These are phyloP conservation scores for Papilio helenus DNA, from an alignment of 1,140 invertebrate species.

Conservation along the genomic window DNA sequence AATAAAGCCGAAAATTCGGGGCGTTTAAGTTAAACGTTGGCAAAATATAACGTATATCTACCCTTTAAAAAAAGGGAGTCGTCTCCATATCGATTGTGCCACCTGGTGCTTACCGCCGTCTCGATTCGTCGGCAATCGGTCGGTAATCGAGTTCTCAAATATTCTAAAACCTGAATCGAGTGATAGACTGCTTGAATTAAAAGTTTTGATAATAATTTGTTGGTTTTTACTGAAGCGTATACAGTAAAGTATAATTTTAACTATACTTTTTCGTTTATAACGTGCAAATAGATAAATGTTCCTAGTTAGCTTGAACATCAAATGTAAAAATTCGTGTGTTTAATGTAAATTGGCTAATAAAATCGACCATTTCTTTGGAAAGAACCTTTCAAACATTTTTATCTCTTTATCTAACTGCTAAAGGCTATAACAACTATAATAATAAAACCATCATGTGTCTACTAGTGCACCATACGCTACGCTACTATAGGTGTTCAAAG, in stretches of 20 bases:
- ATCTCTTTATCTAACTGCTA: not conserved
- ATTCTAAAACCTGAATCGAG: conserved; percentile 55
- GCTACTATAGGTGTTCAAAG: too few species aligned
- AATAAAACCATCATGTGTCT: not conserved
- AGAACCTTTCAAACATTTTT: not conserved
- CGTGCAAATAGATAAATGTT: too few species aligned
- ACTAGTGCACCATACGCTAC: too few species aligned
- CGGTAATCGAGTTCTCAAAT: conserved; percentile 69
- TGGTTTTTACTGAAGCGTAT: not conserved
- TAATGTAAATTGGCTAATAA: too few species aligned
- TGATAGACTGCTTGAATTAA: conserved; percentile 46
- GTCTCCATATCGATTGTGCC: conserved; percentile 77
- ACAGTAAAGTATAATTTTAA: not conserved
- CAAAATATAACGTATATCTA: conserved; percentile 50
- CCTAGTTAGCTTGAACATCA: too few species aligned
- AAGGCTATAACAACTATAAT: not conserved
- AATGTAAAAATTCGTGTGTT: too few species aligned
- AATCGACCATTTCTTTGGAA: not conserved
- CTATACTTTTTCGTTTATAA: too few species aligned
- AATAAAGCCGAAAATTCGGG: conserved; percentile 58
- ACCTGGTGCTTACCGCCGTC: conserved; percentile 77
- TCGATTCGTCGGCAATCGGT: conserved; percentile 69
- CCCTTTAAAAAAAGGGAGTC: conserved; percentile 66
- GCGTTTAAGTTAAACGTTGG: conserved; percentile 48
- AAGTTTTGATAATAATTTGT: conserved; percentile 21